Conservation (phyloP, 2,113 vertebrate species). For the Pelusios castaneus region DNA sequence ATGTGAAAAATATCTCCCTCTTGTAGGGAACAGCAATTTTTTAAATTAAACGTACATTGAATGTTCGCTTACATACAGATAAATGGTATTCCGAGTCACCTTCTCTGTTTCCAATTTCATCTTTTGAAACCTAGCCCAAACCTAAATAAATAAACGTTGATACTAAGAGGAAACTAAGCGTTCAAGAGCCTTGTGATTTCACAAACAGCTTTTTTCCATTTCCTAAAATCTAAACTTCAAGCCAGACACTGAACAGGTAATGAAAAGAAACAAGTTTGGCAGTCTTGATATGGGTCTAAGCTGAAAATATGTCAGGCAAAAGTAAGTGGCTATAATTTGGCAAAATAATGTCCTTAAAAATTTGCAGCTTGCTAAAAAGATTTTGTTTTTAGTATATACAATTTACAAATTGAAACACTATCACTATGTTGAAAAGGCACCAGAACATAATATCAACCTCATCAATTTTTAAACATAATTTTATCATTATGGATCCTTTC, state of each 20-base stretch:
- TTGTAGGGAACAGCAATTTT: slow-evolving; percentile 88
- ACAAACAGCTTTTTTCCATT: slow-evolving; percentile 88
- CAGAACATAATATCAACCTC: slow-evolving; percentile 61
- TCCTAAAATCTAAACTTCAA: slow-evolving; percentile 84
- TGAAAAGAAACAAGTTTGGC: slow-evolving; percentile 86
- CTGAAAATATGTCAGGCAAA: slow-evolving; percentile 80
- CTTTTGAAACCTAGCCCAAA: slow-evolving; percentile 88
- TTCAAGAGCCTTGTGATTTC: slow-evolving; percentile 85
- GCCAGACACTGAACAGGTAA: slow-evolving; percentile 86
- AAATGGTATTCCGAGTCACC: slow-evolving; percentile 88
- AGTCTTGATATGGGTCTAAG: slow-evolving; percentile 77
- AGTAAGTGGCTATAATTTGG: slow-evolving; percentile 82
- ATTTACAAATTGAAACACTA: slow-evolving; percentile 78
- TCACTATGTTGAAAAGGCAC: slow-evolving; percentile 69
- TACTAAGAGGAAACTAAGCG: slow-evolving; percentile 89
- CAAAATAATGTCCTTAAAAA: slow-evolving; percentile 81
- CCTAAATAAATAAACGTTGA: slow-evolving; percentile 90
- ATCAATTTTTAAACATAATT: slow-evolving; percentile 38
- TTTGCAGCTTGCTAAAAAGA: slow-evolving; percentile 74
- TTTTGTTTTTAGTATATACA: slow-evolving; percentile 60
- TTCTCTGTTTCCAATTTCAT: slow-evolving; percentile 90
- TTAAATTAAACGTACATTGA: slow-evolving; percentile 86
- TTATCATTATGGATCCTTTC: slow-evolving; percentile 23
- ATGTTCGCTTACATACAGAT: slow-evolving; percentile 86
- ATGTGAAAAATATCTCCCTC: slow-evolving; percentile 92